Evolutionary conservation across 2,113 vertebrate genomes (phyloP).

Genomic region (Malurus melanocephalus): DNA sequence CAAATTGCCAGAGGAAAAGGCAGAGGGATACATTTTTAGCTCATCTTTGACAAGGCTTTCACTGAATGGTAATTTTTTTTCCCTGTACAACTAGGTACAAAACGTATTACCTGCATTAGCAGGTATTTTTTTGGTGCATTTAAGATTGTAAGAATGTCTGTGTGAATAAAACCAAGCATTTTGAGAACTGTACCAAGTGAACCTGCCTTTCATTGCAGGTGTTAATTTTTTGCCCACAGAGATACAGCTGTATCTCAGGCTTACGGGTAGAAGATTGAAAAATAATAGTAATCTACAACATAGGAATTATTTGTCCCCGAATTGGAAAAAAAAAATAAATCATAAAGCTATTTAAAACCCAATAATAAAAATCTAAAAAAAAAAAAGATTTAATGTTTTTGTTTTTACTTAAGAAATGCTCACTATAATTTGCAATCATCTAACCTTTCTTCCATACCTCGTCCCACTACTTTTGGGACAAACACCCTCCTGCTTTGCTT

Average conservation of each 20-base stretch:
- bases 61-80: neutral
- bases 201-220: neutral
- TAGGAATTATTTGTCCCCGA: neutral
- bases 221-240: neutral
- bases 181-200: neutral
- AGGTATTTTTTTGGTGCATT: neutral
- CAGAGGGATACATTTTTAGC: neutral
- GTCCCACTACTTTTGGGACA: neutral
- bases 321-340: neutral
- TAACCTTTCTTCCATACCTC: neutral
- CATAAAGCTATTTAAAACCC: neutral
- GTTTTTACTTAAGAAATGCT: neutral
- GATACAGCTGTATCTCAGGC: neutral
- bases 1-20: slow-evolving; percentile 35
- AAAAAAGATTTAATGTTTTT: neutral
- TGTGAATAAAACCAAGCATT: neutral
- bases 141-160: neutral
- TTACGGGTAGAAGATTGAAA: neutral
- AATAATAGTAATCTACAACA: neutral
- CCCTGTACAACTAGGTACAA: neutral
- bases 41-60: neutral
- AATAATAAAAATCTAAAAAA: neutral
- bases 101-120: neutral
- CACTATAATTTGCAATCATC: neutral
- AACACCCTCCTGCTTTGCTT: neutral